phyloP scores from a whole-genome alignment of 2,113 vertebrate species.

The Panthera leo region DNA sequence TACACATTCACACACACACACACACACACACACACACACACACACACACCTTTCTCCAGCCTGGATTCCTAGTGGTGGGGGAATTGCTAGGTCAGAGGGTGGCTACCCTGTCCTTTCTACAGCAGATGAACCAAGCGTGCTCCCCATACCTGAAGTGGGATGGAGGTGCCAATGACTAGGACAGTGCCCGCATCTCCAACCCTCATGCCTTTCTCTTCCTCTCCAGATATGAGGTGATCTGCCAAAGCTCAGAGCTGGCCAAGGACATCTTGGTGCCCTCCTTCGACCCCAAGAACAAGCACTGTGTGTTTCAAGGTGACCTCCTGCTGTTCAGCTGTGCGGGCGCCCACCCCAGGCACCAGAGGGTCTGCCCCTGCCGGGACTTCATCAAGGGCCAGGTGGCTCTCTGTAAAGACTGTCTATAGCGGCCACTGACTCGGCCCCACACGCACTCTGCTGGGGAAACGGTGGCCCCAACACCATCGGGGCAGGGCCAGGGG shows the following conservation, averaged over 20 bases:
- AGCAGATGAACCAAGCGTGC: neutral
- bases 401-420: constrained; percentile 95
- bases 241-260: constrained; percentile 92
- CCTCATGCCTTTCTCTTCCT: constrained; percentile 2
- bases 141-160: rapidly evolving
- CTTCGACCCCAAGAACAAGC: constrained; percentile 88
- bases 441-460: constrained; percentile 38
- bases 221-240: constrained; percentile 91
- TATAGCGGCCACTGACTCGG: constrained; percentile 87
- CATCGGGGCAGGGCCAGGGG: neutral
- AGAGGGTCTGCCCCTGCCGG: constrained; percentile 96
- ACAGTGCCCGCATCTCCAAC: neutral
- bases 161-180: rapidly evolving
- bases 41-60: rapidly evolving
- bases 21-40: too few species aligned
- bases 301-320: constrained; percentile 97
- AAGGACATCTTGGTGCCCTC: constrained; percentile 95
- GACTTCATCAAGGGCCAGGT: constrained; percentile 99
- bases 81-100: neutral
- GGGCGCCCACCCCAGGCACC: constrained; percentile 90
- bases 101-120: neutral
- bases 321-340: constrained; percentile 98
- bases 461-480: neutral
- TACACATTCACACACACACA: neutral
- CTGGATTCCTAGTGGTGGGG: neutral